Percentiles rank a stretch among this genome's conserved stretches.
Evolutionary conservation across 1,140 invertebrate species (phyloP).

Genomic region (Drosophila grimshawi): DNA sequence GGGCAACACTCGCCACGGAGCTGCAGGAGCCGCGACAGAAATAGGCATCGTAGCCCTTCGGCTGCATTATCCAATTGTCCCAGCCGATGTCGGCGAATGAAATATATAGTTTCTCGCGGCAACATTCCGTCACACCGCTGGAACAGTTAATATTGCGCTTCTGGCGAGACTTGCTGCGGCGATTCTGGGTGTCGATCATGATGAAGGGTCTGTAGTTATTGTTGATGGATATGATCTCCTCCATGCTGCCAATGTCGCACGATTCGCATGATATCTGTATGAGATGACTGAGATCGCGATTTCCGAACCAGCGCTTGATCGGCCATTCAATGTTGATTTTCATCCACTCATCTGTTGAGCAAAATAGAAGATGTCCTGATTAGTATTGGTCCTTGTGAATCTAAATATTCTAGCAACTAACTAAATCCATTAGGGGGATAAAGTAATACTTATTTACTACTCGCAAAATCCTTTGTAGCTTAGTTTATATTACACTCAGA

Average conservation of each 20-base stretch:
- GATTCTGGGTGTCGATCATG: constrained; percentile 89
- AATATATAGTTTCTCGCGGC: constrained; percentile 92
- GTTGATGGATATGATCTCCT: constrained; percentile 86
- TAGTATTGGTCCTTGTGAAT: too few relatives aligned
- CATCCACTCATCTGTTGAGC: constrained; percentile 90
- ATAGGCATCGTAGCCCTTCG: constrained; percentile 92
- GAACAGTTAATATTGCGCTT: constrained; percentile 89
- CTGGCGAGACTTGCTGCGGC: constrained; percentile 85
- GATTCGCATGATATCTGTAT: constrained; percentile 91
- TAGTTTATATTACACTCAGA: too few relatives aligned
- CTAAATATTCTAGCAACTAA: too few relatives aligned
- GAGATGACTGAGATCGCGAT: constrained; percentile 87
- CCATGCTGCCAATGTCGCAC: constrained; percentile 86
- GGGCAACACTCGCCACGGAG: constrained; percentile 88
- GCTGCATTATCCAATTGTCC: constrained; percentile 94
- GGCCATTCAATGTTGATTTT: constrained; percentile 90
- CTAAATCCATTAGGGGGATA: too few relatives aligned
- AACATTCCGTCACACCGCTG: constrained; percentile 90
- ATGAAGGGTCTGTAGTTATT: constrained; percentile 89
- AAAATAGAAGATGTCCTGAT: background rate
- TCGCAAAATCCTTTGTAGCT: too few relatives aligned
- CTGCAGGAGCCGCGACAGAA: constrained; percentile 93
- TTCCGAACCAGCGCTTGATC: constrained; percentile 90
- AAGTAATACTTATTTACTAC: too few relatives aligned
- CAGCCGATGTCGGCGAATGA: constrained; percentile 94